Percentiles rank a stretch among this genome's conserved stretches.
These are phyloP conservation scores for Diacarnus erythraeanus DNA, from an alignment of 37 sponge, comb jelly and placozoan species.

Conservation along the genomic window DNA sequence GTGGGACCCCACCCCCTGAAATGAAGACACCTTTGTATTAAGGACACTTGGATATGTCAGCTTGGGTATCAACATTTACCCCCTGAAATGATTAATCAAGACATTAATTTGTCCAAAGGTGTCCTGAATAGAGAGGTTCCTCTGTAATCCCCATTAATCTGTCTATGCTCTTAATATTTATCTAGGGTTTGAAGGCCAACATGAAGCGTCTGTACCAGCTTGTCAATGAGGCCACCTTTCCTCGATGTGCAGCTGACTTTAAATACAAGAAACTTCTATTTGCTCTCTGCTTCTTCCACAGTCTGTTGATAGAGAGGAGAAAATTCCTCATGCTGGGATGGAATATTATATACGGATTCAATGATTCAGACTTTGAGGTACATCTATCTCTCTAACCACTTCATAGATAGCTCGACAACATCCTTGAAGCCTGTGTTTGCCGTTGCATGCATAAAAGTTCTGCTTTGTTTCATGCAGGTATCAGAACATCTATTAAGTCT, in stretches of 20 bases:
- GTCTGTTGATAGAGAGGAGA: slow-evolving; percentile 92
- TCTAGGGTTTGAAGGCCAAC: slow-evolving; percentile 94
- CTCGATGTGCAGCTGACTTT: slow-evolving; percentile 76
- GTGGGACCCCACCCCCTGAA: too few species aligned
- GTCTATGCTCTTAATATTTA: not conserved
- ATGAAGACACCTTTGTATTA: too few species aligned
- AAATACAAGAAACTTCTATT: slow-evolving; percentile 99
- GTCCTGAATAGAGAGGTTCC: not conserved
- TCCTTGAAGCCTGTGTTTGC: too few species aligned
- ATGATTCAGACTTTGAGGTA: slow-evolving; percentile 99
- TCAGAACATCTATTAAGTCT: slow-evolving; percentile 94
- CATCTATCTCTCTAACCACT: not conserved
- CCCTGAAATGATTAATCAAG: too few species aligned
- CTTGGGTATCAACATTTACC: too few species aligned
- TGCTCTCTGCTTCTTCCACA: slow-evolving; percentile 97
- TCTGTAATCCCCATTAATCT: not conserved
- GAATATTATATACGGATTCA: slow-evolving; percentile 99
- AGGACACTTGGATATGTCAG: too few species aligned
- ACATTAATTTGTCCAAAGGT: not conserved
- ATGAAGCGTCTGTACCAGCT: slow-evolving; percentile 98
- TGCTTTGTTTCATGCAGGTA: slow-evolving; percentile 50
- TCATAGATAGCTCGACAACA: not conserved
- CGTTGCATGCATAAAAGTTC: too few species aligned
- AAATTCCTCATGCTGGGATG: slow-evolving; percentile 99
- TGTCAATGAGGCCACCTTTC: slow-evolving; percentile 84